These are phyloP conservation scores for Caenorhabditis sulstoni DNA, from an alignment of 2,888 invertebrate species.

Conservation along the genomic window DNA sequence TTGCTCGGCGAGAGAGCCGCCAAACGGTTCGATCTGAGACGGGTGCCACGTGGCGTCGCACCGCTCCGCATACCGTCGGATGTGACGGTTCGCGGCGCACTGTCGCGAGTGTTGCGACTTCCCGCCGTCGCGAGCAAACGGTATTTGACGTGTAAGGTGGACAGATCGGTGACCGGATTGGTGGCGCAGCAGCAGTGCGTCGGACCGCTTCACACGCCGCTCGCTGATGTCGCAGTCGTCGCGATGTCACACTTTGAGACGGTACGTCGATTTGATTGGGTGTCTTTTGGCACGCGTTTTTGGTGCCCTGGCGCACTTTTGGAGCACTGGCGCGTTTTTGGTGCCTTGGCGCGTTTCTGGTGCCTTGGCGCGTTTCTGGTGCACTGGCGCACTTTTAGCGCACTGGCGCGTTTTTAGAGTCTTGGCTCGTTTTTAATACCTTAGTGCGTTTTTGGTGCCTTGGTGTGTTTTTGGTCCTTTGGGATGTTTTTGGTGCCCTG, in stretches of 20 bases:
- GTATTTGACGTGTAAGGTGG: conserved; percentile 78
- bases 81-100: conserved; percentile 85
- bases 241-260: conserved; percentile 89
- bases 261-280: conserved; percentile 39
- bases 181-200: conserved; percentile 98
- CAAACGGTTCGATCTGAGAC: conserved; percentile 82
- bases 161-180: conserved; percentile 92
- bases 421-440: too few species aligned
- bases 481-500: too few species aligned
- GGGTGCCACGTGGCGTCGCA: conserved; percentile 64
- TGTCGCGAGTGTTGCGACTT: conserved; percentile 88
- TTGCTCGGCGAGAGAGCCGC: conserved; percentile 69
- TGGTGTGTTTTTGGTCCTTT: too few species aligned
- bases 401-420: too few species aligned
- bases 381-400: too few species aligned
- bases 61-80: conserved; percentile 83
- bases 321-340: too few species aligned
- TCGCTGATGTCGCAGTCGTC: conserved; percentile 92
- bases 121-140: conserved; percentile 95
- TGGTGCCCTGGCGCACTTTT: too few species aligned
- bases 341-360: too few species aligned
- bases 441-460: too few species aligned
- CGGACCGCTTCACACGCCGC: conserved; percentile 94
- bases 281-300: too few species aligned
- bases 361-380: too few species aligned